A percentile compares a stretch with the other conserved stretches of the same genome.
Evolutionary conservation across 2,888 invertebrate species (phyloP).

Genomic region (Limnephilus marmoratus): DNA sequence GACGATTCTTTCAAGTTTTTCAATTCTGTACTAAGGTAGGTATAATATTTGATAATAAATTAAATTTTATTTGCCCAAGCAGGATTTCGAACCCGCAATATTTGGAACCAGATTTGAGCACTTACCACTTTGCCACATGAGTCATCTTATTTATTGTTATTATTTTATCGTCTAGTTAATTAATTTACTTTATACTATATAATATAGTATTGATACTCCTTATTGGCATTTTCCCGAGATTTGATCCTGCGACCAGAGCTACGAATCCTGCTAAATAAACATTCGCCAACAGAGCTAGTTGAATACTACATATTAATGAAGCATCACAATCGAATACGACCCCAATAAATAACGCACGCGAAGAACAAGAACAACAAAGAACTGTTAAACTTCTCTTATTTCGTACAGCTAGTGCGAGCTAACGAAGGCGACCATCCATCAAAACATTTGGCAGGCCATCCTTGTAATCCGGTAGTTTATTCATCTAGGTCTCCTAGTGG

Average conservation of each 20-base stretch:
- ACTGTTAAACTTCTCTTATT: neutral
- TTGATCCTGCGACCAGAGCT: neutral
- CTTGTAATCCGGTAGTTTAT: constrained; percentile 34
- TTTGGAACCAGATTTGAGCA: too few species aligned
- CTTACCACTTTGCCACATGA: too few species aligned
- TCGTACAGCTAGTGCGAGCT: constrained; percentile 1
- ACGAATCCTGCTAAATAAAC: neutral
- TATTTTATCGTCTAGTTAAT: too few species aligned
- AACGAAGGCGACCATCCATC: constrained; percentile 29
- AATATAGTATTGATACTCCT: too few species aligned
- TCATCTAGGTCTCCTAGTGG: neutral
- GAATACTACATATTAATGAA: neutral
- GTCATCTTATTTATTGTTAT: too few species aligned
- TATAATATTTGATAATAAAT: too few species aligned
- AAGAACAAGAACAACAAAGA: neutral
- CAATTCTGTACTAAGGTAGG: too few species aligned
- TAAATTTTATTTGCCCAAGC: too few species aligned
- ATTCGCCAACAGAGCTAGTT: neutral
- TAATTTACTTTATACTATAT: too few species aligned
- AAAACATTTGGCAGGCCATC: constrained; percentile 14
- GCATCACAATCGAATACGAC: neutral
- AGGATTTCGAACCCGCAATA: too few species aligned
- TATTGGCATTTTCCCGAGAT: neutral
- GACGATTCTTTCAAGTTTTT: too few species aligned
- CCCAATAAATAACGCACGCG: neutral